Evolutionary conservation across 2,888 invertebrate genomes (phyloP), one percentile per base, ranked within the genome.

Genomic region (Amphimallon solstitiale): DNA sequence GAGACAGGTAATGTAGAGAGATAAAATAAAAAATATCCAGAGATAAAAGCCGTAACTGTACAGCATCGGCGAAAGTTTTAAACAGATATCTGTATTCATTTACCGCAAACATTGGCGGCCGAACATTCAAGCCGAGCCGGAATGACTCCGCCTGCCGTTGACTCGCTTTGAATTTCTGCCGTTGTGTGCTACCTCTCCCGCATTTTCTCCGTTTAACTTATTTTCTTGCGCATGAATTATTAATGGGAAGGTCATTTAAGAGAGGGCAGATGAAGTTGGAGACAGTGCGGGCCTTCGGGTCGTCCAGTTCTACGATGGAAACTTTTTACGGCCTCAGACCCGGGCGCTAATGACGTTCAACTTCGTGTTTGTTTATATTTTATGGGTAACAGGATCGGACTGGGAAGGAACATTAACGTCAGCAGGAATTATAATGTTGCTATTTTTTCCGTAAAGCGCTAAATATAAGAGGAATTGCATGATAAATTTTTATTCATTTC

Each of bases 161-260:
- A 14, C 21, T 59, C 43, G 15, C 43, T 23, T 29, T 19, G 45
- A 45, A 59, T 59, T 59, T 54, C 37, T 19, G 37, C 38, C n/a
- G 37, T 19, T 19, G 5, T 37, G 40, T 19, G n/a, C n/a, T n/a
- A n/a, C n/a, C n/a, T n/a, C n/a, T n/a, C 43, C 17, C 56, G 56
- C 62, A 63, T 68, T 67, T 69, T 67, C 60, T 51, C 60, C 56
- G 65, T 67, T 69, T 65, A 69, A 59, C 65, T 63, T 67, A 63
- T 69, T 66, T 63, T 65, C 54, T 63, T 43, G 45, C 61, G 67
- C 68, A 70, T 70, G 69, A 70, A 70, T 70, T 70, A 70, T 70
- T 70, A 70, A 70, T 70, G 63, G 52, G 56, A 62, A 61, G 69
- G 69, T 70, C 68, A 70, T 66, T 68, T 68, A 64, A 66, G 66